Base-by-base conservation (phyloP, 2,113 vertebrate genomes). In the Spea multiplicata region DNA sequence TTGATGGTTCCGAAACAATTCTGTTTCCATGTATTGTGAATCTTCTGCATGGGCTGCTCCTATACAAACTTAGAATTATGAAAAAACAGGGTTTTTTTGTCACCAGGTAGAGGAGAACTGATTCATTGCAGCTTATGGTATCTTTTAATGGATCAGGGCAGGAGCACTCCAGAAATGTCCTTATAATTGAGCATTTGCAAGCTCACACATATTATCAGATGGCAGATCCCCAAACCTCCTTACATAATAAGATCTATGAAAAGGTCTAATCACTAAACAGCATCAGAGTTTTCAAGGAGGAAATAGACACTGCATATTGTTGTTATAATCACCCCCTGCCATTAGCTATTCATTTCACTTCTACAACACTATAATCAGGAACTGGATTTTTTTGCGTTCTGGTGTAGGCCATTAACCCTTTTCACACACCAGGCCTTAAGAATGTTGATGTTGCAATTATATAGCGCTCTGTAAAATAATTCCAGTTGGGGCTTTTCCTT, bases 281-380 rank as follows among this genome's bases (percentile, higher is more conserved):
- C 6, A 66, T 75, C 64, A 13, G 17, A 52, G 14, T 10, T 10
- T 49, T 46, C 5, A 67, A 55, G 30, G 44, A 57, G 47, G 74
- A 66, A 75, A 70, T 50, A 70, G 61, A 53, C 13, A 52, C 65
- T 75, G 50, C 74, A 66, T 67, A 67, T 75, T 52, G 48, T 44
- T 67, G 16, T 44, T 30, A 53, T 68, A 67, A 75, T 75, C 74
- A 75, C 64, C 14, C 30, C 44, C 71, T 73, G 44, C 71, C 50
- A 67, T 66, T 67, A 46, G 44, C 17, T 75, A 16, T 67, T 67
- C 65, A 47, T 53, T 53, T 57, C 8, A 76, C 50, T 17, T 62
- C 16, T 57, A 13, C 50, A 71, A 17, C 9, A 13, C 44, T 61
- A 73, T 47, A n/a, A 73, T 57, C 52, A 68, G 13, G 53, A 44